A percentile compares a stretch with the other conserved stretches of the same genome.
Evolutionary conservation across 1,140 invertebrate species (phyloP).

Genomic region (Prorops nasuta): DNA sequence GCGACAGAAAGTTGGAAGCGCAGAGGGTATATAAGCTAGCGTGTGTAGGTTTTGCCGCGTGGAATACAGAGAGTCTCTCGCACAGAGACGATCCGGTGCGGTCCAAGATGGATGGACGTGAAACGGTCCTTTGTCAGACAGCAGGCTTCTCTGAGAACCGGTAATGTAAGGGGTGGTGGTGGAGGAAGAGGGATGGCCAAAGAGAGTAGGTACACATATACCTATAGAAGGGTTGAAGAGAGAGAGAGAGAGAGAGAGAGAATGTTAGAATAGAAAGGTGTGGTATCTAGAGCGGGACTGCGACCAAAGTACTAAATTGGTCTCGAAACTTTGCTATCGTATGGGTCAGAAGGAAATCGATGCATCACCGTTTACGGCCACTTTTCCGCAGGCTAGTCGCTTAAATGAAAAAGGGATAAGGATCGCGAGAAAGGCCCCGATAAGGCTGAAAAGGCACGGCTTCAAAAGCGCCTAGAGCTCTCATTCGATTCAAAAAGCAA

Average conservation of each 20-base stretch:
- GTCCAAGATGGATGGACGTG: conserved; percentile 24
- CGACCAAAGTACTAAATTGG: conserved; percentile 26
- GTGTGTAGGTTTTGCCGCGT: too few relatives aligned
- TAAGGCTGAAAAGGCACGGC: too few relatives aligned
- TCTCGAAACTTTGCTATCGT: conserved; percentile 29
- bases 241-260: background rate
- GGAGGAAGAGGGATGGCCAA: background rate
- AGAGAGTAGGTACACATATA: background rate
- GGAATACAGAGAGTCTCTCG: too few relatives aligned
- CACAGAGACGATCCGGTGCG: conserved; percentile 12
- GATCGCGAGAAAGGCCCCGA: background rate
- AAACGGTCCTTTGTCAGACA: conserved; percentile 19
- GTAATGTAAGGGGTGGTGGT: too few relatives aligned
- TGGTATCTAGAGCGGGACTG: conserved; percentile 24
- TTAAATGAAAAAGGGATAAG: background rate
- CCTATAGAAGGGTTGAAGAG: conserved; percentile 2
- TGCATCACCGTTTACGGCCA: conserved; percentile 21
- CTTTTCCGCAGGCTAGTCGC: conserved; percentile 8
- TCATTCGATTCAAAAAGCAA: too few relatives aligned
- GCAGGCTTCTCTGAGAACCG: conserved; percentile 13
- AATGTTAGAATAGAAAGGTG: background rate
- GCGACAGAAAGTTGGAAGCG: conserved; percentile 8
- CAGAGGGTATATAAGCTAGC: too few relatives aligned
- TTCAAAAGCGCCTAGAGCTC: too few relatives aligned
- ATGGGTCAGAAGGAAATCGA: conserved; percentile 11